Percentiles rank a stretch among this genome's conserved stretches.
These are phyloP conservation scores for Hypomecis punctinalis DNA, from an alignment of 2,888 invertebrate species.

Conservation along the genomic window DNA sequence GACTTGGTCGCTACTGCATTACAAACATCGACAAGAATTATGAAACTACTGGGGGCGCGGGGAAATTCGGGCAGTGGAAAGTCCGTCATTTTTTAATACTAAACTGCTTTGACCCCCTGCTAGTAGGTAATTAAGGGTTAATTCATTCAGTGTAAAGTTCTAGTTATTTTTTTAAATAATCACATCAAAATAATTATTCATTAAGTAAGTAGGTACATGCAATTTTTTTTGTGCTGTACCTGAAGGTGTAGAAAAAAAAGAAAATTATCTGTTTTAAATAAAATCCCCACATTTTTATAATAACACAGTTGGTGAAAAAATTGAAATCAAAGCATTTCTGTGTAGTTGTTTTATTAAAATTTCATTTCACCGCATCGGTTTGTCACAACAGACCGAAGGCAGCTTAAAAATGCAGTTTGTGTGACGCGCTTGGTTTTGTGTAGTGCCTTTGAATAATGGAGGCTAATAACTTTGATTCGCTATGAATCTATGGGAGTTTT, in stretches of 20 bases:
- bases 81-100: no score
- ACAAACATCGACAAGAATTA: no score
- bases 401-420: constrained; percentile 58
- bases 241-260: constrained; percentile 26
- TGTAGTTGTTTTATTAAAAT: constrained; percentile 49
- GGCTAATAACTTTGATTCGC: constrained; percentile 72
- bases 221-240: constrained; percentile 14
- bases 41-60: no score
- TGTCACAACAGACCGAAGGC: constrained; percentile 48
- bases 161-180: no score
- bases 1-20: no score
- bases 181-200: neutral
- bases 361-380: constrained; percentile 33
- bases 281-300: constrained; percentile 35
- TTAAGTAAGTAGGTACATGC: neutral
- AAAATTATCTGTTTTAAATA: constrained; percentile 30
- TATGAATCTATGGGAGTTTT: constrained; percentile 69
- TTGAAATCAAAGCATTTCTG: constrained; percentile 38
- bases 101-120: no score
- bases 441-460: constrained; percentile 57
- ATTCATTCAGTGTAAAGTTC: no score
- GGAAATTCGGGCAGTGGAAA: no score
- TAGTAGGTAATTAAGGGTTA: no score
- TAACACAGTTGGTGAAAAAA: constrained; percentile 19
- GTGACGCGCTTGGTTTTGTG: constrained; percentile 48